These are phyloP conservation scores for Eupithecia abbreviata DNA, from an alignment of 2,888 invertebrate genomes.

Conservation along the genomic window DNA sequence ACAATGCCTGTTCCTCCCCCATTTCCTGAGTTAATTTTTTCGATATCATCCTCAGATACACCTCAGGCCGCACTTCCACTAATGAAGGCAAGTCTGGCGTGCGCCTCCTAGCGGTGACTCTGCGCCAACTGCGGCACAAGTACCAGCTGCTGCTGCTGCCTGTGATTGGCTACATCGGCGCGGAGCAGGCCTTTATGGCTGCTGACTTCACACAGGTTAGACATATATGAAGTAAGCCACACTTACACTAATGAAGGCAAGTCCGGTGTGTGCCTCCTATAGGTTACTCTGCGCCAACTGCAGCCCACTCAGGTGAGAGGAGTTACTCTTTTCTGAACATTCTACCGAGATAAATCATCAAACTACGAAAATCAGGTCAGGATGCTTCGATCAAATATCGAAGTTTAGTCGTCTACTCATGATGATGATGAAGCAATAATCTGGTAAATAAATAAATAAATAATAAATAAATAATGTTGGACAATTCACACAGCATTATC, in stretches of 20 bases:
- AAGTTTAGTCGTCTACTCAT: too few relatives aligned
- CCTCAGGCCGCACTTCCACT: constrained; percentile 75
- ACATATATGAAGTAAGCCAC: not conserved
- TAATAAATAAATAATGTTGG: too few relatives aligned
- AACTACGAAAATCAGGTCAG: not conserved
- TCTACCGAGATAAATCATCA: not conserved
- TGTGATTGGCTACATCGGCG: constrained; percentile 95
- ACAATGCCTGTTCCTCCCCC: not conserved
- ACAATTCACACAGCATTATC: too few relatives aligned
- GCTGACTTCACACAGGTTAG: constrained; percentile 91
- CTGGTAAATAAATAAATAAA: too few relatives aligned
- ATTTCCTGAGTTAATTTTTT: not conserved
- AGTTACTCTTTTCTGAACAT: not conserved
- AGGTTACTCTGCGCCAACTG: too few relatives aligned
- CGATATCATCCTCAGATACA: constrained; percentile 57
- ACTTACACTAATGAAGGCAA: not conserved
- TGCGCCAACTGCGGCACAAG: constrained; percentile 89
- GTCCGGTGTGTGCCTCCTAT: too few relatives aligned
- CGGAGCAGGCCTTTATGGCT: constrained; percentile 96
- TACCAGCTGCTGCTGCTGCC: constrained; percentile 94
- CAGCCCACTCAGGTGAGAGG: too few relatives aligned
- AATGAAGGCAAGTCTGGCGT: constrained; percentile 86
- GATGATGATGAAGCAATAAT: too few relatives aligned
- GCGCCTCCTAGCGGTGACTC: constrained; percentile 88
- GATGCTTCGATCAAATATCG: too few relatives aligned